Evolutionary conservation across 2,797 vertebrate genomes (phyloP).

Genomic region (Xyrichtys novacula): DNA sequence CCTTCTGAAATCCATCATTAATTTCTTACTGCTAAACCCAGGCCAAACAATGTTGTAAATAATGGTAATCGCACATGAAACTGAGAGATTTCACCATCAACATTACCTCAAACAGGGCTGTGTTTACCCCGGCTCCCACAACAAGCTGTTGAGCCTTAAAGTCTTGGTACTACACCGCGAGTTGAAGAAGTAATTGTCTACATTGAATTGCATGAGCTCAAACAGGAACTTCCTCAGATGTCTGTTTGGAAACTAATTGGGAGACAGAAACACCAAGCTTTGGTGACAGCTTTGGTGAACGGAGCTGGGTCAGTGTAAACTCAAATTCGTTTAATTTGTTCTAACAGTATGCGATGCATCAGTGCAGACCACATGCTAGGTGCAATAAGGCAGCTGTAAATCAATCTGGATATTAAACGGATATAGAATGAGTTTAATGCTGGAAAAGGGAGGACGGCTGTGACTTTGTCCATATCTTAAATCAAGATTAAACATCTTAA

Average conservation of each 20-base stretch:
- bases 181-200: conserved; percentile 55
- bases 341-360: conserved; percentile 28
- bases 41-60: conserved; percentile 76
- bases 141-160: conserved; percentile 67
- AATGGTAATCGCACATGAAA: conserved; percentile 75
- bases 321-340: conserved; percentile 38
- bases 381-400: background rate
- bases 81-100: conserved; percentile 59
- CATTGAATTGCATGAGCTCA: conserved; percentile 52
- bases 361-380: background rate
- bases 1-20: conserved; percentile 80
- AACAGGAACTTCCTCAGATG: conserved; percentile 56
- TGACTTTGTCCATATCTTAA: too few relatives aligned
- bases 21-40: conserved; percentile 78
- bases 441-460: too few relatives aligned
- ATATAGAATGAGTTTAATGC: too few relatives aligned
- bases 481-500: too few relatives aligned
- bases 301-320: conserved; percentile 40
- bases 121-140: conserved; percentile 57
- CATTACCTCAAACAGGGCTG: conserved; percentile 55
- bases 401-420: background rate
- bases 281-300: conserved; percentile 12
- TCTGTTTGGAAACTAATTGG: conserved; percentile 63
- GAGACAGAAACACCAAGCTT: conserved; percentile 40
- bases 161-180: conserved; percentile 50